Base-by-base conservation (phyloP, 2,888 invertebrate genomes). In the Idaea straminata region DNA sequence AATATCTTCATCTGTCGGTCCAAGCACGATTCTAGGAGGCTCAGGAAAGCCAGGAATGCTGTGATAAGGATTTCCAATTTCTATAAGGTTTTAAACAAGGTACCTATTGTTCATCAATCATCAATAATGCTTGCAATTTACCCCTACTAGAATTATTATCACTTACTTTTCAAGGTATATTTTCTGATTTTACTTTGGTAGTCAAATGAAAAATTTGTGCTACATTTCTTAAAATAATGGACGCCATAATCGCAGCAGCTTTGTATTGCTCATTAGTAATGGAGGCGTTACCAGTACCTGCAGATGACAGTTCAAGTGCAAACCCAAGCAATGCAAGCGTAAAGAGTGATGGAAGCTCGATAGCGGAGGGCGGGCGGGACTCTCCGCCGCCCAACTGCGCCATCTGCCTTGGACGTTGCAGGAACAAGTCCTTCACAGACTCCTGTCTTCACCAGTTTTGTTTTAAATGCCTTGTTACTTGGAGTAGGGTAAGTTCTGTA, bases 391-490 rank as follows among this genome's bases (percentile, higher is more conserved):
- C 97, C 4, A 97, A 97, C 83, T 99, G 99, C 94, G 96, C 98
- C 62, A 99, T 99, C 82, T 99, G 99, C 80, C 94, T 99, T 66
- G 97, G 97, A 34, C 95, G 95, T 72, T 95, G 97, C 79, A 94
- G 95, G 66, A 97, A 98, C 83, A 98, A 97, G 82, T 98, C 97
- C 36, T 98, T 97, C 84, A 97, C 98, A 0, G 97, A 99, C 84
- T 96, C 96, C 62, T 99, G 99, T 84, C 94, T 97, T 84, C 99
- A 99, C 87, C 96, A 97, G 83, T 99, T 99, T 86, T 99, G 99
- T 85, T 99, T 98, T 83, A 96, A 95, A 72, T 99, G 99, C 83
- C 93, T 99, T 38, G 88, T 97, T 69, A 97, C 98, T 81, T 99
- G 99, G 99, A 98, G 98, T 65, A 98, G 97, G 94, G 96, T 96